Conservation (phyloP, 2,888 invertebrate species). For the Parochlus steinenii region DNA sequence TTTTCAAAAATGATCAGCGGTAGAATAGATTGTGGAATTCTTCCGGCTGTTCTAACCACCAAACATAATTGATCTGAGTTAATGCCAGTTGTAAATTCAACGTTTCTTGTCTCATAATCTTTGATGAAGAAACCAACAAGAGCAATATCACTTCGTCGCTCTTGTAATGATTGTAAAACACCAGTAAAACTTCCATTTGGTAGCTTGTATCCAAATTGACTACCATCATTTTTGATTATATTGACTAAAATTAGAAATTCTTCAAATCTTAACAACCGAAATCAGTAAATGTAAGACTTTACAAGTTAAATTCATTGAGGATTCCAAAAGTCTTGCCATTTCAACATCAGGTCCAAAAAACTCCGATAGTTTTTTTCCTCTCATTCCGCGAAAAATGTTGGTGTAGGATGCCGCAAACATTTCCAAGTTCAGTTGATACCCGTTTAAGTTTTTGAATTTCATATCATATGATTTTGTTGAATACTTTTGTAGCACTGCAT, state of each 20-base stretch:
- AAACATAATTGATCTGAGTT: conserved; percentile 29
- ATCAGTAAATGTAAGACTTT: neutral
- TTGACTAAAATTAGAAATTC: conserved; percentile 1
- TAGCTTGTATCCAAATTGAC: conserved; percentile 20
- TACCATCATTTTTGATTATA: conserved; percentile 6
- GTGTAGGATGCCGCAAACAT: conserved; percentile 26
- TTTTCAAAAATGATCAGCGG: conserved; percentile 25
- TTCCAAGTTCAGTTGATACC: conserved; percentile 23
- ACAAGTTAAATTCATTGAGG: conserved; percentile 22
- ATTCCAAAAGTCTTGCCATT: conserved; percentile 20
- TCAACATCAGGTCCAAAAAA: conserved; percentile 23
- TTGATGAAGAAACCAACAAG: conserved; percentile 30
- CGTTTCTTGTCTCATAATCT: conserved; percentile 25
- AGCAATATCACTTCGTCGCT: conserved; percentile 24
- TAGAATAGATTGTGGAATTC: conserved; percentile 27
- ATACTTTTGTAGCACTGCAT: too few species aligned
- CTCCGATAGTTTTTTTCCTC: too few species aligned
- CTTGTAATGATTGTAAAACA: conserved; percentile 24
- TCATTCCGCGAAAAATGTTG: too few species aligned
- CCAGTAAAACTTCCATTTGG: conserved; percentile 27
- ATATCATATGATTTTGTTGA: neutral
- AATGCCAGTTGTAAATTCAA: conserved; percentile 26
- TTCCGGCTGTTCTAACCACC: conserved; percentile 27
- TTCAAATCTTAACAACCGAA: too few species aligned
- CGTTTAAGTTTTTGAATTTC: conserved; percentile 22